Percentiles rank a stretch among this genome's conserved stretches.
phyloP scores from a whole-genome alignment of 1,140 invertebrate genomes.

The Hermetia illucens region DNA sequence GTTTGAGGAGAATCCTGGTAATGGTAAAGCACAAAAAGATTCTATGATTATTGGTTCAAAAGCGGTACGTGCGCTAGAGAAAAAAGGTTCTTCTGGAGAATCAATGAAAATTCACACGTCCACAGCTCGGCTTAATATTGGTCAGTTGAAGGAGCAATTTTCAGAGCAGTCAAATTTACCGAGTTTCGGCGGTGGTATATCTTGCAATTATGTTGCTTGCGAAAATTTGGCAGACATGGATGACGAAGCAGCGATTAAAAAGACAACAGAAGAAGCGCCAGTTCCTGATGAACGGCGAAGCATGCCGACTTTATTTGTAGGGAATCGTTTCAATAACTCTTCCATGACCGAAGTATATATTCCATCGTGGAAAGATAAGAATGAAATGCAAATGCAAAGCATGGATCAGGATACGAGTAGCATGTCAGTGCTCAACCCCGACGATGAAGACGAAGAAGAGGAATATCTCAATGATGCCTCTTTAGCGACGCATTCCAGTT shows the following conservation, averaged over 20 bases:
- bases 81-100: constrained; percentile 20
- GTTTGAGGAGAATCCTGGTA: too few species aligned
- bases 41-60: constrained; percentile 23
- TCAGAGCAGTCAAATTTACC: constrained; percentile 44
- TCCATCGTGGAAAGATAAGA: constrained; percentile 32
- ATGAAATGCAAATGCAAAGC: constrained; percentile 18
- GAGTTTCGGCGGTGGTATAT: constrained; percentile 35
- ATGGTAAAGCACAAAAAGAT: constrained; percentile 21
- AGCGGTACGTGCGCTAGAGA: constrained; percentile 18
- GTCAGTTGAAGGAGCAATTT: constrained; percentile 7
- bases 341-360: constrained; percentile 38
- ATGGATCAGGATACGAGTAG: constrained; percentile 12
- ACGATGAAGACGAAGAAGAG: constrained; percentile 2
- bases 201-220: constrained; percentile 39
- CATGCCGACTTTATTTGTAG: constrained; percentile 38
- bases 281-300: constrained; percentile 17
- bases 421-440: too few species aligned
- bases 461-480: constrained; percentile 9
- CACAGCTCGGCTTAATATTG: constrained; percentile 31
- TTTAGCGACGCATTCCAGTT: constrained; percentile 34
- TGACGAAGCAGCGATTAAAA: constrained; percentile 27
- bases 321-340: constrained; percentile 37
- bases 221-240: constrained; percentile 48
- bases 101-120: constrained; percentile 31
- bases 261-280: constrained; percentile 2